These are phyloP conservation scores for Mesorhabditis sp. DNA, from an alignment of 2,888 invertebrate species.

Conservation along the genomic window DNA sequence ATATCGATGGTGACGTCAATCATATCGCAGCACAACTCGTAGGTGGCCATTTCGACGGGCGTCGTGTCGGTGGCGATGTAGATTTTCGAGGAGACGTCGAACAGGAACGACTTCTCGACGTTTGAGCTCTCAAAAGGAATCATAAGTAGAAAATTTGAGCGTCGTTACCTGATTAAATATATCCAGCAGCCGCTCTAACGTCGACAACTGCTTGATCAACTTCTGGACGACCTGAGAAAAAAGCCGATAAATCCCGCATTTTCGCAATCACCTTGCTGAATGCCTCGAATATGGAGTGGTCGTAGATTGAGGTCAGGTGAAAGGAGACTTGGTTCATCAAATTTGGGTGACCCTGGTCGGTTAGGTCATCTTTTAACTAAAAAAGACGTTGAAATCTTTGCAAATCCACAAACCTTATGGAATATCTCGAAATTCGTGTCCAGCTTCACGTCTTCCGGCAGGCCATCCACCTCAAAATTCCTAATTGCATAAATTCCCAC, in stretches of 20 bases:
- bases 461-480: constrained; percentile 76
- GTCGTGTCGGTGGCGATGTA: constrained; percentile 99
- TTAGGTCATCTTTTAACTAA: constrained; percentile 68
- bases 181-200: constrained; percentile 91
- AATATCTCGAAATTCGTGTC: constrained; percentile 97
- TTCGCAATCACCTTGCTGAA: constrained; percentile 28
- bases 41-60: constrained; percentile 94
- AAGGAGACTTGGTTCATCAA: constrained; percentile 40
- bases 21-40: constrained; percentile 99
- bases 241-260: too few relatives aligned
- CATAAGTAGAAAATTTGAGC: constrained; percentile 8
- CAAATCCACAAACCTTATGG: constrained; percentile 71
- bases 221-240: constrained; percentile 93
- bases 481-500: not conserved
- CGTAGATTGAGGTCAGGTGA: constrained; percentile 96
- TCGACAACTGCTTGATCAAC: constrained; percentile 91
- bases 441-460: constrained; percentile 97
- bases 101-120: constrained; percentile 97
- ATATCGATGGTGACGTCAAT: constrained; percentile 99
- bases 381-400: constrained; percentile 67
- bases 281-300: constrained; percentile 99
- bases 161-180: constrained; percentile 88
- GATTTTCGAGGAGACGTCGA: constrained; percentile 90
- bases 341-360: constrained; percentile 75
- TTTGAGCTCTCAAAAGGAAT: constrained; percentile 80